These are phyloP conservation scores for Acrocephalus kingi DNA, from an alignment of 2,113 vertebrate genomes.

Conservation along the genomic window DNA sequence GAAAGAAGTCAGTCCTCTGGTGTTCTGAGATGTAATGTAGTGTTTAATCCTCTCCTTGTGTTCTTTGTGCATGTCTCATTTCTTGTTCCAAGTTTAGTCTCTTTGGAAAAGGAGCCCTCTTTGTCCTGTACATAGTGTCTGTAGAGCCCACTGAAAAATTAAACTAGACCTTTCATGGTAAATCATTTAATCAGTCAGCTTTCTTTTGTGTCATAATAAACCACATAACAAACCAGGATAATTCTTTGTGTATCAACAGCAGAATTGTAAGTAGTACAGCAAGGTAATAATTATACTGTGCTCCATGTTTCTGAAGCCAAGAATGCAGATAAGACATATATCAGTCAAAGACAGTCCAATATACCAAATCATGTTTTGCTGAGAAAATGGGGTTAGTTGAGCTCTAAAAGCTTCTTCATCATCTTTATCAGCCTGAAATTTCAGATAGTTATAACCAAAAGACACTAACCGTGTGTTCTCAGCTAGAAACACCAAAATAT, in stretches of 20 bases:
- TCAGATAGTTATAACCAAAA: not conserved
- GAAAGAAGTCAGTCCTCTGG: not conserved
- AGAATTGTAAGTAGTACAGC: not conserved
- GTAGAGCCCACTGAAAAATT: not conserved
- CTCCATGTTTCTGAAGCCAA: not conserved
- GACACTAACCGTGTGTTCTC: not conserved
- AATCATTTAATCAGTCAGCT: not conserved
- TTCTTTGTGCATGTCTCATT: not conserved
- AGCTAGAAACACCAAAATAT: not conserved
- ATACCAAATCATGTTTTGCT: not conserved
- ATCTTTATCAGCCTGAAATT: not conserved
- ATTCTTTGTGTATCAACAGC: not conserved
- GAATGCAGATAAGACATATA: not conserved
- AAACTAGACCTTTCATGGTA: not conserved
- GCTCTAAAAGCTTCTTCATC: not conserved
- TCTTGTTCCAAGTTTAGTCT: not conserved
- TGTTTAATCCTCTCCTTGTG: not conserved
- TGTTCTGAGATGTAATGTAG: not conserved
- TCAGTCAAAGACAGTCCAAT: not conserved
- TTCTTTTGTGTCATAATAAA: not conserved
- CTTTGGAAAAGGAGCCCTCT: not conserved
- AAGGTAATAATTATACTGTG: not conserved
- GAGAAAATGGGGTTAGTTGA: not conserved
- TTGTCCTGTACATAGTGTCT: not conserved
- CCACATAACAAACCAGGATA: not conserved